A percentile compares a stretch with the other conserved stretches of the same genome.
phyloP scores from a whole-genome alignment of 2,888 invertebrate species.

The Hydrotaea cyrtoneurina region DNA sequence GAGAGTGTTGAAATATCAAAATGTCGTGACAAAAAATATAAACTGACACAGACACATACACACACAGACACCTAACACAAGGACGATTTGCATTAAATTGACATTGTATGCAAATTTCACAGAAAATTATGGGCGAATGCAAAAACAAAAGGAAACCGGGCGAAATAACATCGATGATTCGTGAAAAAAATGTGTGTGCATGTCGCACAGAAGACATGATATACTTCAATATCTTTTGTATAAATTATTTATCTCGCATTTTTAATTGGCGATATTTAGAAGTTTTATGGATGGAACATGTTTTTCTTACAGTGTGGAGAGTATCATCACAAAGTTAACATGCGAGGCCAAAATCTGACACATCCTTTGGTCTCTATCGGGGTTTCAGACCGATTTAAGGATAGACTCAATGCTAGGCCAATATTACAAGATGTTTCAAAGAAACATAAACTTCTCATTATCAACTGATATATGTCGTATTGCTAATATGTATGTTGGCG shows the following conservation, averaged over 20 bases:
- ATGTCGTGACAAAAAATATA: conserved; percentile 42
- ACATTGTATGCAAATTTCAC: conserved; percentile 76
- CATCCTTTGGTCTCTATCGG: too few relatives aligned
- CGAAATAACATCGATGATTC: neutral
- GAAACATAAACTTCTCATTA: too few relatives aligned
- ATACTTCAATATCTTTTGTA: conserved; percentile 2
- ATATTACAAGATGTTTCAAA: too few relatives aligned
- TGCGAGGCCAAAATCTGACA: too few relatives aligned
- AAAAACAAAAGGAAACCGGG: neutral
- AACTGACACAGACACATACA: conserved; percentile 16
- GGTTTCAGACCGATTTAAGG: too few relatives aligned
- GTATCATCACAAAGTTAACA: too few relatives aligned
- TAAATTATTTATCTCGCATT: conserved; percentile 28
- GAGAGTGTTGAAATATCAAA: conserved; percentile 62
- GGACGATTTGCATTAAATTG: conserved; percentile 78
- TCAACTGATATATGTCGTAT: too few relatives aligned
- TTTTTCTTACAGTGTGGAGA: neutral
- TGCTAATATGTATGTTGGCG: neutral
- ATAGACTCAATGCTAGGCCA: too few relatives aligned
- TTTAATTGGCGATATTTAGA: conserved; percentile 16
- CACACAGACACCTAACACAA: conserved; percentile 54
- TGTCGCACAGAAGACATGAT: neutral
- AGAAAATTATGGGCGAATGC: conserved; percentile 59
- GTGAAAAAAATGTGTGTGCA: neutral
- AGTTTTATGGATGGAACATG: neutral